These are phyloP conservation scores for Bombus soroeensis DNA, from an alignment of 1,140 invertebrate genomes.

Conservation along the genomic window DNA sequence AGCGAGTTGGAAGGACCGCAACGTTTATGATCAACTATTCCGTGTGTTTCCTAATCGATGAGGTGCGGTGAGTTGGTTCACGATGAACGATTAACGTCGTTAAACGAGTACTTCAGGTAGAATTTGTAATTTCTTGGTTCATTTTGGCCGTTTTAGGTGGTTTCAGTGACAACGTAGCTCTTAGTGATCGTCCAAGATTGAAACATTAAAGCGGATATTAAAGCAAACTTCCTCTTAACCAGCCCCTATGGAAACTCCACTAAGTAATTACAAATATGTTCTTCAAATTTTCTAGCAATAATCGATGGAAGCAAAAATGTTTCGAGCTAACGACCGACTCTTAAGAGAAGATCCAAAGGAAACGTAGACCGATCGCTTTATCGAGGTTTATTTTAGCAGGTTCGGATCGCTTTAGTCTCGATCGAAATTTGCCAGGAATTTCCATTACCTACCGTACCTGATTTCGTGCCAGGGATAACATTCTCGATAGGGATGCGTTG, in stretches of 20 bases:
- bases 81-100: constrained; percentile 37
- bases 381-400: neutral
- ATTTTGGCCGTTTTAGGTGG: neutral
- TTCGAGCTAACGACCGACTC: neutral
- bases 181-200: neutral
- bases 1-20: neutral
- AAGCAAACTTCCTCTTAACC: neutral
- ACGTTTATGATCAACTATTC: constrained; percentile 17
- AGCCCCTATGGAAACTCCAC: too few relatives aligned
- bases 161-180: neutral
- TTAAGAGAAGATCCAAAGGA: neutral
- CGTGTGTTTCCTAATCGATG: constrained; percentile 14
- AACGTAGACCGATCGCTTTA: neutral
- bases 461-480: constrained; percentile 63
- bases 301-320: neutral
- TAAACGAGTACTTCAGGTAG: neutral
- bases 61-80: neutral
- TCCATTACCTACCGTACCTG: constrained; percentile 60
- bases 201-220: neutral
- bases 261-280: too few relatives aligned
- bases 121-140: neutral
- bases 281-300: neutral
- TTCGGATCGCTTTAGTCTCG: constrained; percentile 11
- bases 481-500: constrained; percentile 31
- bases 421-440: constrained; percentile 69